Percentiles rank a stretch among this genome's conserved stretches.
Evolutionary conservation across 2,113 vertebrate species (phyloP).

Genomic region (Sciurus niger): DNA sequence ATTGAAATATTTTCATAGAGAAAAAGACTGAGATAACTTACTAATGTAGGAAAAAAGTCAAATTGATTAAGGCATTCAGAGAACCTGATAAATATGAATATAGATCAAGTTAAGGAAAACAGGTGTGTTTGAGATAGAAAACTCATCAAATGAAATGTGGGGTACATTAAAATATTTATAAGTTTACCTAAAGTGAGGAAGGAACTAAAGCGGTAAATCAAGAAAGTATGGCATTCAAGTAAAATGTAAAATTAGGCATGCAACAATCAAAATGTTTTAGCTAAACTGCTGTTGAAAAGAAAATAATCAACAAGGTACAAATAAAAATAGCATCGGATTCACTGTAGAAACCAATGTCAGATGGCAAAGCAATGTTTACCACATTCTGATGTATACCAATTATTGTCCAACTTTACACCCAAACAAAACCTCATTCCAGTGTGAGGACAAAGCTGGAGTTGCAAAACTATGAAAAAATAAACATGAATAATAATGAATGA

Average conservation of each 20-base stretch:
- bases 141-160: conserved; percentile 11
- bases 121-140: neutral
- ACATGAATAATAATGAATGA: neutral
- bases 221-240: neutral
- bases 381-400: neutral
- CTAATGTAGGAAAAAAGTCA: neutral
- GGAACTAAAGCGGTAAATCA: neutral
- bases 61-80: conserved; percentile 8
- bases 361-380: neutral
- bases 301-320: neutral
- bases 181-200: neutral
- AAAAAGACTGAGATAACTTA: neutral
- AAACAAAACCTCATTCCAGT: neutral
- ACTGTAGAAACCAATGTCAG: neutral
- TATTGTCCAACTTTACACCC: neutral
- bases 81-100: neutral
- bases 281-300: neutral
- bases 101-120: neutral
- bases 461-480: neutral
- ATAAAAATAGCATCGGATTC: neutral
- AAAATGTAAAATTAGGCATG: conserved; percentile 3
- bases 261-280: neutral
- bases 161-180: neutral
- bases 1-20: neutral
- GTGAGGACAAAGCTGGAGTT: neutral